Base-by-base conservation (phyloP, 2,113 vertebrate species). In the Petroica traversi region DNA sequence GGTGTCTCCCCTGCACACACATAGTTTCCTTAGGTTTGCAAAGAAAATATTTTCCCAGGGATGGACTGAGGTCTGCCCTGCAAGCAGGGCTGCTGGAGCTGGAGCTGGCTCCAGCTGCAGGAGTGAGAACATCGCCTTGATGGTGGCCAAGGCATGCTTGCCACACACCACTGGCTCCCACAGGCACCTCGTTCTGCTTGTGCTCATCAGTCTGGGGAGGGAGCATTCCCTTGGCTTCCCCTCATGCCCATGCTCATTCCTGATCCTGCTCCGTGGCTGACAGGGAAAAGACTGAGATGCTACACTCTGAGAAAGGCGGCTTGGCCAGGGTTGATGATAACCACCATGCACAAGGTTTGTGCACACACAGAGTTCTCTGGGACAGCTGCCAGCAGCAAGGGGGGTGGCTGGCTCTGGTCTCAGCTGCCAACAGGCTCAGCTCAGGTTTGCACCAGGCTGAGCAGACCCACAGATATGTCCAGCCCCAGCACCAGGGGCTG, bases 121-220 rank as follows among this genome's bases (percentile, higher is more conserved):
- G 1, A 68, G 45, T 0, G 0, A 71, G 23, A 14, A 12, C 4
- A 0, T 1, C 0, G 2, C n/a, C 29, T 46, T 5, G 0, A 4
- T 19, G 28, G 14, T 36, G 45, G 16, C 69, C 63, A 31, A 18
- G 22, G 19, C 6, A 33, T 23, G 52, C 33, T 23, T 23, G 34
- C 7, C 29, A 29, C 31, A 36, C 6, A 14, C 15, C 22, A 7
- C 10, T 41, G 28, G 13, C 12, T 73, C 54, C 40, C 64, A 48
- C 1, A 1, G 29, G n/a, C 54, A 9, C 31, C 45, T 73, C 0
- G 0, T 54, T 31, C 51, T 63, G 15, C 63, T 34, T 54, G 46
- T n/a, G 46, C 34, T 66, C 63, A 20, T 20, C 29, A 51, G 69
- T 15, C 17, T n/a, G 43, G 34, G 14, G 7, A 31, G 8, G 0